Evolutionary conservation across 1,140 invertebrate species (phyloP).

Genomic region (Thrips palmi): DNA sequence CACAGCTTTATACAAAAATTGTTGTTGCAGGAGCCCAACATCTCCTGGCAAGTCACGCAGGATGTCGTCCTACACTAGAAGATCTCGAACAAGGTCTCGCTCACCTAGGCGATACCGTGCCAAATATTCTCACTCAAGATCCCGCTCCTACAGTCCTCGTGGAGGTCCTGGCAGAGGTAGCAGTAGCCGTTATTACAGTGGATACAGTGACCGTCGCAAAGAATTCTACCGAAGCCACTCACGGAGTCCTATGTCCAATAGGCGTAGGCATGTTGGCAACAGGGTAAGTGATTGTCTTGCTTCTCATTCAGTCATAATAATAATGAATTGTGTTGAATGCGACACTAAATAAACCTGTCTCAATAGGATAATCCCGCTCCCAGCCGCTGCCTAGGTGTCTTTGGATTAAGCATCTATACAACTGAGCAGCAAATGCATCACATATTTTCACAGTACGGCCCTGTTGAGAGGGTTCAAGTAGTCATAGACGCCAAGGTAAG

Average conservation of each 20-base stretch:
- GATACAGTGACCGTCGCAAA: slow-evolving; percentile 4
- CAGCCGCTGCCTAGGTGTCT: slow-evolving; percentile 82
- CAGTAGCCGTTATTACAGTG: slow-evolving; percentile 14
- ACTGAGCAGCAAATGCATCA: slow-evolving; percentile 84
- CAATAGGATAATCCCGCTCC: slow-evolving; percentile 60
- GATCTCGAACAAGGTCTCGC: slow-evolving; percentile 16
- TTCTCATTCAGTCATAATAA: neutral
- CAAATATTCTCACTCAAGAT: slow-evolving; percentile 16
- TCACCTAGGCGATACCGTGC: slow-evolving; percentile 14
- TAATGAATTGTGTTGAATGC: neutral
- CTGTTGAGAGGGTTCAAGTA: slow-evolving; percentile 82
- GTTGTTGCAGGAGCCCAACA: too few species aligned
- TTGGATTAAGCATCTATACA: slow-evolving; percentile 83
- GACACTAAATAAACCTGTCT: slow-evolving; percentile 1
- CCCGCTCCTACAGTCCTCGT: slow-evolving; percentile 15
- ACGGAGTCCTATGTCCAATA: slow-evolving; percentile 17
- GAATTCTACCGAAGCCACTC: slow-evolving; percentile 21
- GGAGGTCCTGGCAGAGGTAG: slow-evolving; percentile 9
- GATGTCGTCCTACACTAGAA: too few species aligned
- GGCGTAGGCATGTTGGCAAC: slow-evolving; percentile 14
- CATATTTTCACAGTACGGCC: slow-evolving; percentile 84
- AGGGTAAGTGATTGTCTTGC: slow-evolving; percentile 9
- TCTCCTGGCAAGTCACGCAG: too few species aligned
- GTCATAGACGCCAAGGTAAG: slow-evolving; percentile 88
- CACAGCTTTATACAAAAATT: too few species aligned